Evolutionary conservation across 2,888 invertebrate species (phyloP).

Genomic region (Heliconius aoede): DNA sequence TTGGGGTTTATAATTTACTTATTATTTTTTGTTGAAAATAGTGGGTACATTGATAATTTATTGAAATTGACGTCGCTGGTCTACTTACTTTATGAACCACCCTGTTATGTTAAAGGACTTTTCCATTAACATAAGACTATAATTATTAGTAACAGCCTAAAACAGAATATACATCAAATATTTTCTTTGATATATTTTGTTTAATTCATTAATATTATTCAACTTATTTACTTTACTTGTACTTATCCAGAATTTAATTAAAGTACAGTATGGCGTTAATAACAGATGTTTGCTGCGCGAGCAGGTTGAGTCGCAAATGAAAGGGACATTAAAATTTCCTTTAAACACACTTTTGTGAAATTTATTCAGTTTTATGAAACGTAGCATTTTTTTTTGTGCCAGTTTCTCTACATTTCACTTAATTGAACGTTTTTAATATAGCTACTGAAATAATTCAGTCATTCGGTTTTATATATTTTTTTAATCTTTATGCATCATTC

Average conservation of each 20-base stretch:
- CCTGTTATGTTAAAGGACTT: no score
- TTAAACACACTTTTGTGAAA: constrained; percentile 32
- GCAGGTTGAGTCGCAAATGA: constrained; percentile 40
- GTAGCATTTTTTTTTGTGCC: neutral
- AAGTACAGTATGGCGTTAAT: constrained; percentile 43
- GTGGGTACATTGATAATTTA: neutral
- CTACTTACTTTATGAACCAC: no score
- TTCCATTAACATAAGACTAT: no score
- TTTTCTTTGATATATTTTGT: neutral
- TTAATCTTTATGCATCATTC: neutral
- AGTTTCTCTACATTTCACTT: neutral
- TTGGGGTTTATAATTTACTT: neutral
- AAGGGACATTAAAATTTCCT: constrained; percentile 42
- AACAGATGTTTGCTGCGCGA: constrained; percentile 43
- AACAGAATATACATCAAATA: no score
- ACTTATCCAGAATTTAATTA: constrained; percentile 7
- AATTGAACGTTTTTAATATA: constrained; percentile 13
- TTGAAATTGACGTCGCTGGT: no score
- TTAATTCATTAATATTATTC: neutral
- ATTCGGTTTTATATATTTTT: neutral
- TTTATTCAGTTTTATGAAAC: constrained; percentile 14
- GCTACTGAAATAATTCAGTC: neutral
- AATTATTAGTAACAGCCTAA: no score
- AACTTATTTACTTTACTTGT: neutral
- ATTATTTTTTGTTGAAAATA: neutral